phyloP scores from a whole-genome alignment of 2,113 vertebrate species.

The Struthio camelus region DNA sequence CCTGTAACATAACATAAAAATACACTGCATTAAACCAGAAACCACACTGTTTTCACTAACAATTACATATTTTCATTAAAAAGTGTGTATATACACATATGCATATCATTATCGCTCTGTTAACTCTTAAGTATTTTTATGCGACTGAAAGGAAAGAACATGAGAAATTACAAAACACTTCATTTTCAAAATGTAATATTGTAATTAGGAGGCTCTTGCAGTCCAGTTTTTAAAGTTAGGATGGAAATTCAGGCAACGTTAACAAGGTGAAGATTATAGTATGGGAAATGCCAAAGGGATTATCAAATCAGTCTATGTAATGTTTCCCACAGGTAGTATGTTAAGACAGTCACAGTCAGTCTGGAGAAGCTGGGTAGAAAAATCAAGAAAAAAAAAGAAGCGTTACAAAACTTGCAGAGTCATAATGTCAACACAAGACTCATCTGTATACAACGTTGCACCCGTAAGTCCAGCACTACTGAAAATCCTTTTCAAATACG shows the following conservation, averaged over 20 bases:
- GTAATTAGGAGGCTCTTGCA: neutral
- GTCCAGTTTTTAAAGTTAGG: neutral
- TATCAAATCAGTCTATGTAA: neutral
- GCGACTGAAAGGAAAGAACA: neutral
- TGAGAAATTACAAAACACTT: neutral
- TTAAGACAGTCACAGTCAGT: neutral
- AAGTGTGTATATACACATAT: neutral
- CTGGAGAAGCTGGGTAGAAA: neutral
- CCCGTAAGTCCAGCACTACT: neutral
- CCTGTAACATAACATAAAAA: constrained; percentile 75
- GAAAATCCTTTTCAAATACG: neutral
- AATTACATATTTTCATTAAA: neutral
- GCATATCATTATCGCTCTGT: neutral
- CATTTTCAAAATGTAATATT: neutral
- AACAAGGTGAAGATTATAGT: neutral
- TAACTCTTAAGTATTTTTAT: neutral
- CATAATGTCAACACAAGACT: neutral
- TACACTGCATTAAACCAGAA: constrained; percentile 30
- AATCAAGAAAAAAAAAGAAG: neutral
- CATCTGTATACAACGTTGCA: neutral
- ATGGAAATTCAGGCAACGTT: neutral
- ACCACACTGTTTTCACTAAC: neutral
- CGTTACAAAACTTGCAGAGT: neutral
- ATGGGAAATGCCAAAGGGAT: neutral
- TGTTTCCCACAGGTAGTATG: neutral